Percentiles rank a stretch among this genome's conserved stretches.
Conservation (phyloP, 2,888 invertebrate species). For the Xanthostigma xanthostigma region DNA sequence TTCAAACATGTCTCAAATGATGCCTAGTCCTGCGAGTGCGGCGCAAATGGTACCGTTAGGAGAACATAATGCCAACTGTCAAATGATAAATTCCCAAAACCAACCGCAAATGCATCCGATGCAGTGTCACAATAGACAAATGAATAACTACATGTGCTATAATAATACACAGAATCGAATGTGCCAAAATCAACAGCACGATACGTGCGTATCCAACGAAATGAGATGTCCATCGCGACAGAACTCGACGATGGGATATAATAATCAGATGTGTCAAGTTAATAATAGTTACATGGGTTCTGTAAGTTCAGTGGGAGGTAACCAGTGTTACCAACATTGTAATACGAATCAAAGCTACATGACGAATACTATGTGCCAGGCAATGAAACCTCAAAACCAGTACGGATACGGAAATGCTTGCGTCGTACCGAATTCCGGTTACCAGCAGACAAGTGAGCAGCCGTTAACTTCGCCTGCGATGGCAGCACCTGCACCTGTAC, state of each 20-base stretch:
- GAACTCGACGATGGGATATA: slow-evolving; percentile 12
- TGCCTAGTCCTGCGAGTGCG: slow-evolving; percentile 7
- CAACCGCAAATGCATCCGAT: slow-evolving; percentile 16
- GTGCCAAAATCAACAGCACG: slow-evolving; percentile 16
- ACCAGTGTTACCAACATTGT: slow-evolving; percentile 4
- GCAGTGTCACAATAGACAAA: slow-evolving; percentile 18
- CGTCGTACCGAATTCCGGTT: slow-evolving; percentile 14
- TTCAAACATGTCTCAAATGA: slow-evolving; percentile 18
- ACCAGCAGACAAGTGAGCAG: slow-evolving; percentile 7
- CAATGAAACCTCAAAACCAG: slow-evolving; percentile 6
- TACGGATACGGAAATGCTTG: slow-evolving; percentile 18
- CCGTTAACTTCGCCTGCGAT: slow-evolving; percentile 25
- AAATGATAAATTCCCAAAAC: slow-evolving; percentile 12
- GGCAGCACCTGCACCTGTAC: slow-evolving; percentile 24
- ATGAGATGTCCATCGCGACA: background rate
- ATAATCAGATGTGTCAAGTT: slow-evolving; percentile 14
- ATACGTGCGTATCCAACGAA: slow-evolving; percentile 17
- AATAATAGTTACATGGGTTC: slow-evolving; percentile 15
- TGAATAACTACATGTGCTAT: slow-evolving; percentile 8
- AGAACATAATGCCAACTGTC: slow-evolving; percentile 5
- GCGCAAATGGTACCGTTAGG: background rate
- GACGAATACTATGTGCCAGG: slow-evolving; percentile 3
- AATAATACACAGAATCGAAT: slow-evolving; percentile 11
- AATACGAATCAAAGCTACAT: slow-evolving; percentile 4
- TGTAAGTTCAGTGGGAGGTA: slow-evolving; percentile 8